A percentile compares a stretch with the other conserved stretches of the same genome.
These are phyloP conservation scores for Epizoanthus ramosus DNA, from an alignment of 92 coral and sea anemone species.

Conservation along the genomic window DNA sequence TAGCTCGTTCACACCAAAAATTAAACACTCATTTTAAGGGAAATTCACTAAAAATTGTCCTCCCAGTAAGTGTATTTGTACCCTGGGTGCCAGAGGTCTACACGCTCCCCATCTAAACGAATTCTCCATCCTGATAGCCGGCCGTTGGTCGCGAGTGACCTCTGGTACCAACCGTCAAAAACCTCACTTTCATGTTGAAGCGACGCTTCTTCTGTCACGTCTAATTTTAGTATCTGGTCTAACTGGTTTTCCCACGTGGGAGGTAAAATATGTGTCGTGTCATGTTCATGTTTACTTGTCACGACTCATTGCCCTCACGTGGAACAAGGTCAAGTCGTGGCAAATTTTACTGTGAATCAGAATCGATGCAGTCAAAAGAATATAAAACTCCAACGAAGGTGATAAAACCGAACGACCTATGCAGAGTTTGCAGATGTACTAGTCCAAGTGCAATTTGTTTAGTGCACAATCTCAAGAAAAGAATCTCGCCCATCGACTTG, in stretches of 20 bases:
- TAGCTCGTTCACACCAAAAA: not conserved
- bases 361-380: conserved; percentile 1
- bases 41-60: too few species aligned
- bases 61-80: too few species aligned
- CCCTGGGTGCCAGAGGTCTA: too few species aligned
- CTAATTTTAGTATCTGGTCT: conserved; percentile 39
- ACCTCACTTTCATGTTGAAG: conserved; percentile 38
- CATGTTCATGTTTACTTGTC: conserved; percentile 39
- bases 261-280: conserved; percentile 38
- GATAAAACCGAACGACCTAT: too few species aligned
- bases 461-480: too few species aligned
- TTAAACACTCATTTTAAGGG: not conserved
- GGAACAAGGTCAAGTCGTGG: not conserved
- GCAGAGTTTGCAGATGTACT: too few species aligned
- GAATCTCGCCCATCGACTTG: too few species aligned
- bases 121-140: too few species aligned
- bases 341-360: too few species aligned
- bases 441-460: too few species aligned
- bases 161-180: conserved; percentile 35
- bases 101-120: too few species aligned
- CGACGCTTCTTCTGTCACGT: conserved; percentile 38
- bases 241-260: conserved; percentile 43
- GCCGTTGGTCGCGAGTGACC: conserved; percentile 32
- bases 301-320: conserved; percentile 23
- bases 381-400: conserved; percentile 17